Evolutionary conservation across 1,140 invertebrate genomes (phyloP).

Genomic region (Lysiphlebus fabarum): DNA sequence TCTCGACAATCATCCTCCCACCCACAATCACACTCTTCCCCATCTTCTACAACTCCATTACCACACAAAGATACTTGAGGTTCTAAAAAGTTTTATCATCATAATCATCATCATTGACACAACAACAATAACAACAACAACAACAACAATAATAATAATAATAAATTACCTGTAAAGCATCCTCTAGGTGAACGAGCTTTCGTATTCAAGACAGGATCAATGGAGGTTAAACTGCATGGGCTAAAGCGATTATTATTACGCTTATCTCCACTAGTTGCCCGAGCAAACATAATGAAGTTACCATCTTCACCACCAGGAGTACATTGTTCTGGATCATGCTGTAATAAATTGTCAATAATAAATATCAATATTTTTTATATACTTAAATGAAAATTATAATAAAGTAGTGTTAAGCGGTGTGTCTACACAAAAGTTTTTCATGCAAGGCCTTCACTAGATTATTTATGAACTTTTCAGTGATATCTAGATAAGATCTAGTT

Average conservation of each 20-base stretch:
- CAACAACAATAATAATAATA: not conserved
- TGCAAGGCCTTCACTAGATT: too few species aligned
- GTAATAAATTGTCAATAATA: conserved; percentile 29
- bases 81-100: conserved; percentile 57
- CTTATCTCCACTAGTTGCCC: conserved; percentile 93
- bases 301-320: conserved; percentile 89
- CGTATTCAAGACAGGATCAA: conserved; percentile 90
- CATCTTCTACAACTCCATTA: conserved; percentile 93
- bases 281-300: conserved; percentile 97
- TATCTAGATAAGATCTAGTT: too few species aligned
- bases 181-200: conserved; percentile 86
- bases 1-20: conserved; percentile 95
- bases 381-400: too few species aligned
- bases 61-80: conserved; percentile 90
- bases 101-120: not conserved
- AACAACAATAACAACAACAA: not conserved
- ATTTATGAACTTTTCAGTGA: too few species aligned
- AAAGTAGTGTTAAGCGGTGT: too few species aligned
- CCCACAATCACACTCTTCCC: conserved; percentile 97
- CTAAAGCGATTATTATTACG: conserved; percentile 96
- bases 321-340: conserved; percentile 94
- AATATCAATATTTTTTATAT: too few species aligned
- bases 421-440: too few species aligned
- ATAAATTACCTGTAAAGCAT: conserved; percentile 78
- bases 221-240: conserved; percentile 87